These are phyloP conservation scores for Allygus modestus DNA, from an alignment of 2,888 invertebrate species.

Conservation along the genomic window DNA sequence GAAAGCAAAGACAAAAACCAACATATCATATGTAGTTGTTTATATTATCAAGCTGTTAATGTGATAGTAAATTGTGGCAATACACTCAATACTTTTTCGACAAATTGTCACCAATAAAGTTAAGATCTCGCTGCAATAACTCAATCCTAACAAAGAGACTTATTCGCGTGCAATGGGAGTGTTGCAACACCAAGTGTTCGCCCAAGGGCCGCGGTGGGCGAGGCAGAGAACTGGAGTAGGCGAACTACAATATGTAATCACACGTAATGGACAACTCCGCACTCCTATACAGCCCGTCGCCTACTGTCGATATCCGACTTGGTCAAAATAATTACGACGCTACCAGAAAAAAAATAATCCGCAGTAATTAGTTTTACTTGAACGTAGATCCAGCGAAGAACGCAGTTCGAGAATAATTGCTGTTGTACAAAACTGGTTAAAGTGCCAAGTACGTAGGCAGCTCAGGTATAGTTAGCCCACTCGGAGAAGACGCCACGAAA, in stretches of 20 bases:
- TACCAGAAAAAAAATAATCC: not conserved
- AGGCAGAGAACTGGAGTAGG: not conserved
- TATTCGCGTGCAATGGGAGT: not conserved
- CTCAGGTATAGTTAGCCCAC: not conserved
- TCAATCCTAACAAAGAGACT: not conserved
- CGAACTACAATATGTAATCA: constrained; percentile 10
- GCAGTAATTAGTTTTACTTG: not conserved
- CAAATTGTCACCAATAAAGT: too few relatives aligned
- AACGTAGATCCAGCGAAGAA: not conserved
- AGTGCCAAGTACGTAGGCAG: not conserved
- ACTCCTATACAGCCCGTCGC: not conserved
- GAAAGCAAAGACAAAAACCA: too few relatives aligned
- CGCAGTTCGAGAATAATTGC: not conserved
- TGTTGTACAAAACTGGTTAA: not conserved
- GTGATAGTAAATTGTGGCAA: too few relatives aligned
- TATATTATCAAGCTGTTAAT: too few relatives aligned
- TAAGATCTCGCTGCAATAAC: too few relatives aligned
- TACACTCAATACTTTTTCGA: too few relatives aligned
- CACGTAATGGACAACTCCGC: not conserved
- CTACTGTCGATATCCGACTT: not conserved
- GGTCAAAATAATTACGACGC: not conserved
- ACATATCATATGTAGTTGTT: too few relatives aligned
- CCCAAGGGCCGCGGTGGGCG: constrained; percentile 3
- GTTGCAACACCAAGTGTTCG: not conserved
- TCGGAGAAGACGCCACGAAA: not conserved